Evolutionary conservation across 2,888 invertebrate species (phyloP), one percentile per base, ranked within the genome.

Genomic region (Lymantria monacha): DNA sequence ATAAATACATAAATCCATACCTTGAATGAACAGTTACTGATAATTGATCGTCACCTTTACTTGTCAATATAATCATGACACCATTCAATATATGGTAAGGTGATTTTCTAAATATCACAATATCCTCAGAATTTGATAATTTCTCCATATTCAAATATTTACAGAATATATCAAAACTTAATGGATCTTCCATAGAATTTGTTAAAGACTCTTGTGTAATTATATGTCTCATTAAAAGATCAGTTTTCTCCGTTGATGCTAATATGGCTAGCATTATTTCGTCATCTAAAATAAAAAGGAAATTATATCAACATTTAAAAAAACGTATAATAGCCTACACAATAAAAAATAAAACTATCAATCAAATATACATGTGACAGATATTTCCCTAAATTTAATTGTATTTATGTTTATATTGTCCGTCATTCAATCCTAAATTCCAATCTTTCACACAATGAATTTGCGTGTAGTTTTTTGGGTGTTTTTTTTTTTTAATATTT

Each of bases 11-110:
- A n/a, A n/a, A n/a, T n/a, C n/a, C n/a, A n/a, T 72, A 89, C 90
- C 87, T 83, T 58, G 83, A 73, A 53, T 81, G 73, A 8, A 85
- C 71, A 43, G 76, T 55, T 33, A 84, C 40, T 11, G 54, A 52
- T 31, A 63, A 54, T 11, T 54, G 54, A 49, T 64, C 49, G 47
- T 47, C 40, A 30, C 13, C 44, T 15, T 47, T 30, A 1, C 46
- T 49, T 11, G 57, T 49, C 44, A 78, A 66, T 9, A 79, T 48
- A 1, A 87, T 42, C 79, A 85, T 76, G 1, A 81, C 51, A 0
- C 90, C 87, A 71, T 86, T 71, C 0, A 90, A 64, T 0, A 63
- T 53, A 50, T 89, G 85, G 53, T 80, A 80, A 0, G 86, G 84
- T 8, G 81, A 83, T 14, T 63, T 66, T 44, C 65, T 83, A 53